phyloP scores from a whole-genome alignment of 2,797 vertebrate genomes.

The Enteromius thamalakanensis region DNA sequence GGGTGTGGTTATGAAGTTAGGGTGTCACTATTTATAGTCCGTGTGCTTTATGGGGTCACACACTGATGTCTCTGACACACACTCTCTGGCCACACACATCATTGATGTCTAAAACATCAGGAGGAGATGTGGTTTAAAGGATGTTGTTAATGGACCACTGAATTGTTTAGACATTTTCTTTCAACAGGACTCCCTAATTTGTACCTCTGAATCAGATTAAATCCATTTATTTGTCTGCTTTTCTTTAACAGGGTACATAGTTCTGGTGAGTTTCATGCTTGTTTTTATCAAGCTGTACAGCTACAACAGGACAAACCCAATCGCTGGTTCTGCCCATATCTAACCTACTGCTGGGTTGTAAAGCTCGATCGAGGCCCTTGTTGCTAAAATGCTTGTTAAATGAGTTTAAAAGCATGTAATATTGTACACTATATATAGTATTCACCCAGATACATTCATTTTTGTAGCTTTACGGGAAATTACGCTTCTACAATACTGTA shows the following conservation, averaged over 20 bases:
- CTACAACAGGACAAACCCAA: neutral
- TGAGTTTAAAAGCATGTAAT: no score
- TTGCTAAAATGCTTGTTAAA: no score
- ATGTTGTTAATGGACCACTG: neutral
- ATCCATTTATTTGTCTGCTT: neutral
- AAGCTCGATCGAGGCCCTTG: no score
- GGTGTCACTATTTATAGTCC: neutral
- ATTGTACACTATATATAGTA: no score
- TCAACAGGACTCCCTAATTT: neutral
- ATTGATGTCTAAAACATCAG: neutral
- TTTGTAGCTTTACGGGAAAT: no score
- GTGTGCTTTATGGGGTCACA: neutral
- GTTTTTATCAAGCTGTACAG: neutral
- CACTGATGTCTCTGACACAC: neutral
- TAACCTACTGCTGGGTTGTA: no score
- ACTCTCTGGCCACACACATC: neutral
- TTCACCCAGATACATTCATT: no score
- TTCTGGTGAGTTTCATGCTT: neutral
- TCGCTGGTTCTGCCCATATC: no score
- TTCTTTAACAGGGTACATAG: neutral
- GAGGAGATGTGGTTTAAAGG: neutral
- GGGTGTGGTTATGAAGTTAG: neutral
- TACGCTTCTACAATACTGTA: no score
- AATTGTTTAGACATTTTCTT: neutral
- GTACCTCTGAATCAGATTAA: neutral